These are phyloP conservation scores for Cettia cetti DNA, from an alignment of 2,113 vertebrate species.

Conservation along the genomic window DNA sequence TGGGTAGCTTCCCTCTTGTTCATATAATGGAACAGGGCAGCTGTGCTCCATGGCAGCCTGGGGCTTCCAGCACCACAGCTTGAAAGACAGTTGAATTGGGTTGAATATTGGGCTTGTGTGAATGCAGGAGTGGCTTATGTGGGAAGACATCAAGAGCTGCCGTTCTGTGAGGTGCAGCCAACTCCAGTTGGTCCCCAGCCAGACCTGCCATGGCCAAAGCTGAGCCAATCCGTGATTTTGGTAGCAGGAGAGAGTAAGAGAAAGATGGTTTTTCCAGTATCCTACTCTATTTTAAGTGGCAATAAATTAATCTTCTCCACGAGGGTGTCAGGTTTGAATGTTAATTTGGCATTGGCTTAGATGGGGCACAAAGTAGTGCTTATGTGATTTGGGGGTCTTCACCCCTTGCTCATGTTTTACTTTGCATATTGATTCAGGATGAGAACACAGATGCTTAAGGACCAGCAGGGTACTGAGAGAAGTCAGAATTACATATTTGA, in stretches of 20 bases:
- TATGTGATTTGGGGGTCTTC: background rate
- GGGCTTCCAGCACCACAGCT: background rate
- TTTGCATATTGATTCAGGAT: accelerated
- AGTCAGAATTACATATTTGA: no score
- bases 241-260: background rate
- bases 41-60: background rate
- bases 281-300: background rate
- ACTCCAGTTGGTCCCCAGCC: background rate
- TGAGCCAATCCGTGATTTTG: background rate
- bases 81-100: background rate
- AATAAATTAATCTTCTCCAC: background rate
- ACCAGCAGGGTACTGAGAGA: no score
- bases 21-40: background rate
- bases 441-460: background rate
- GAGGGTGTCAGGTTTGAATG: background rate
- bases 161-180: background rate
- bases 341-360: background rate
- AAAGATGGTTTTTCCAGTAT: background rate
- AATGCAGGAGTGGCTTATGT: background rate
- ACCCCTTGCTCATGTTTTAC: background rate
- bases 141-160: background rate
- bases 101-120: background rate
- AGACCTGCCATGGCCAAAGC: background rate
- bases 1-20: background rate
- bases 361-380: background rate